Conservation (phyloP, 1,140 invertebrate species). For the Pissodes strobi region DNA sequence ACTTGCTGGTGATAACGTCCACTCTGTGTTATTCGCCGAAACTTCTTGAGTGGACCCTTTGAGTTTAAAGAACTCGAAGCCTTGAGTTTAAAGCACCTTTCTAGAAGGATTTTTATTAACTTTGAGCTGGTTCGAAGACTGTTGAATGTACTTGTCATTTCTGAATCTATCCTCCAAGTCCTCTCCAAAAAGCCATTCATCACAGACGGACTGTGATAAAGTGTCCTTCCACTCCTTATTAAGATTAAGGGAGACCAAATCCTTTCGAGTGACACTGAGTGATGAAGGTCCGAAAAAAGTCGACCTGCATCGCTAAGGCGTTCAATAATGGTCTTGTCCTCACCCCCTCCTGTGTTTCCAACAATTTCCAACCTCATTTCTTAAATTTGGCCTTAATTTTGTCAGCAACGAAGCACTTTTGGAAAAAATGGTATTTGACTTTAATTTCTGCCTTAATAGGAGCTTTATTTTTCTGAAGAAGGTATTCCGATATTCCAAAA, state of each 20-base stretch:
- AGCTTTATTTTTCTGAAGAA: too few relatives aligned
- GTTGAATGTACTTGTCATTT: background rate
- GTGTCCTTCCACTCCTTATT: too few relatives aligned
- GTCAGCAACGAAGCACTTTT: too few relatives aligned
- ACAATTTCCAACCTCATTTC: too few relatives aligned
- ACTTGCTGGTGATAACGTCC: background rate
- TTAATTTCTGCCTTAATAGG: too few relatives aligned
- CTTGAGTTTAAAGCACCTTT: background rate
- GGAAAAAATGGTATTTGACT: too few relatives aligned
- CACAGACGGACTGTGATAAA: background rate
- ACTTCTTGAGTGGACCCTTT: background rate
- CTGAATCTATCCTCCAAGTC: background rate
- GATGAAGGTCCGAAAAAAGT: background rate
- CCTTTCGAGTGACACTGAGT: background rate
- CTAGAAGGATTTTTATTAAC: background rate
- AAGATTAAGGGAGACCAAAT: background rate
- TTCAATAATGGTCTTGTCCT: too few relatives aligned
- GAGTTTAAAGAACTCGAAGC: too few relatives aligned
- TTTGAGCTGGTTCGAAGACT: background rate
- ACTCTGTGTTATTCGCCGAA: background rate
- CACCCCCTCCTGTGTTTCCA: background rate
- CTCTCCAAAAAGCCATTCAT: background rate
- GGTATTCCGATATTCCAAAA: too few relatives aligned
- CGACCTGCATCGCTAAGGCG: too few relatives aligned
- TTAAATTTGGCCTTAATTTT: too few relatives aligned